A percentile compares a stretch with the other conserved stretches of the same genome.
Conservation (phyloP, 2,888 invertebrate species). For the Parnassius orleans region DNA sequence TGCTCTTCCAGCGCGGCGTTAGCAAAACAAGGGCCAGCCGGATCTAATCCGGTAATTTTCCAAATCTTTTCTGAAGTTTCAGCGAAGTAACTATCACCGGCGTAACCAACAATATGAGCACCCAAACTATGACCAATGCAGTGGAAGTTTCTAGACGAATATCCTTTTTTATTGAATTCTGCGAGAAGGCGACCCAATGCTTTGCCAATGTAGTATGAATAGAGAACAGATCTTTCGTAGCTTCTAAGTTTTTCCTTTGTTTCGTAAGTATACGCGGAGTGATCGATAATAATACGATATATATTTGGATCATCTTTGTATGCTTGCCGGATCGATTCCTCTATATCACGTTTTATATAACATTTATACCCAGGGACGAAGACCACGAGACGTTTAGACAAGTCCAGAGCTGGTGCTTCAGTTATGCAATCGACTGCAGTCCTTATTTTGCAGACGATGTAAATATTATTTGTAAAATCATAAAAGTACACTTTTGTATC, state of each 20-base stretch:
- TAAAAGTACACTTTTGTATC: slow-evolving; percentile 32
- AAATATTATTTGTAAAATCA: slow-evolving; percentile 30
- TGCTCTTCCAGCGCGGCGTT: slow-evolving; percentile 37
- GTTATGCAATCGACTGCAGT: slow-evolving; percentile 24
- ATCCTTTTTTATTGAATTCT: slow-evolving; percentile 23
- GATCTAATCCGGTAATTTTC: slow-evolving; percentile 34
- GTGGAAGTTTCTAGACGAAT: slow-evolving; percentile 28
- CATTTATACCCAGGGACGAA: slow-evolving; percentile 35
- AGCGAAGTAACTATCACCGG: slow-evolving; percentile 27
- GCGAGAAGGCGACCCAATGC: slow-evolving; percentile 30
- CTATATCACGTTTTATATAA: slow-evolving; percentile 30
- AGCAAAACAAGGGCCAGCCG: slow-evolving; percentile 35
- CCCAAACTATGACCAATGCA: slow-evolving; percentile 35
- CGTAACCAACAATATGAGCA: slow-evolving; percentile 32
- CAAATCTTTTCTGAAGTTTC: slow-evolving; percentile 25
- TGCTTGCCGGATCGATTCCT: slow-evolving; percentile 29
- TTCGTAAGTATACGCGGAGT: slow-evolving; percentile 33
- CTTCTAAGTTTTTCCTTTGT: slow-evolving; percentile 28
- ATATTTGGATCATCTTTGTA: slow-evolving; percentile 28
- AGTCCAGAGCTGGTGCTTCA: slow-evolving; percentile 19
- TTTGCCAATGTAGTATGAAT: slow-evolving; percentile 33
- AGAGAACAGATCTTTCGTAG: slow-evolving; percentile 33
- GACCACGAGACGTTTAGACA: slow-evolving; percentile 23
- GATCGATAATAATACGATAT: slow-evolving; percentile 34
- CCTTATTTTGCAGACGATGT: slow-evolving; percentile 24